Evolutionary conservation across 2,797 vertebrate genomes (phyloP), one percentile per base, ranked within the genome.

Genomic region (Peromyscus nudipes): DNA sequence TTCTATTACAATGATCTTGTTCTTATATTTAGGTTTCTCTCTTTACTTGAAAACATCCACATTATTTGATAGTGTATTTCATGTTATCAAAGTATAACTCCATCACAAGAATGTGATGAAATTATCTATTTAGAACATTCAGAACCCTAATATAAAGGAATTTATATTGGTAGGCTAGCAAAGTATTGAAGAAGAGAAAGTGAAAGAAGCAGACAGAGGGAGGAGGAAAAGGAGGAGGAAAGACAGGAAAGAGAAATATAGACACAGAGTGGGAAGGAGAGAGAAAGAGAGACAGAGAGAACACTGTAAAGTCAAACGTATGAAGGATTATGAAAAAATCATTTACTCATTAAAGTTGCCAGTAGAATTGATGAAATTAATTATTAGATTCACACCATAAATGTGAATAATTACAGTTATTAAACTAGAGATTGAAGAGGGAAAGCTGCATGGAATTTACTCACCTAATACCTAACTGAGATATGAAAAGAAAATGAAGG

Each of bases 401-500:
- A 95, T 13, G 16, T 94, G 57, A 97, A 73, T 95, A 95, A 96
- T 89, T 91, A 80, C 62, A 71, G 86, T 94, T 49, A 93, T 95
- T 88, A 96, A 64, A 83, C 8, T 92, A 16, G 40, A 4, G 19
- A 86, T 86, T 96, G 64, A 84, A 64, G 46, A 84, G 21, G 11
- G 85, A 96, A 85, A 89, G 73, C 52, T 81, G 6, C 31, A 84
- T 65, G n/a, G 34, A 91, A 94, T n/a, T 0, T 92, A 91, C 64
- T 89, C 85, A 81, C 79, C 91, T 97, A 97, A 94, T 89, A 94
- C 37, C 27, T 96, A 87, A 97, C 86, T 89, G 84, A 97, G 67
- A 95, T 85, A 93, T 92, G 67, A 96, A 96, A 97, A 93, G 86
- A 97, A 94, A 96, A 90, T 75, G 40, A 97, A 29, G 52, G 31